Evolutionary conservation across 2,888 invertebrate genomes (phyloP).

Genomic region (Rhabditoides inermis): DNA sequence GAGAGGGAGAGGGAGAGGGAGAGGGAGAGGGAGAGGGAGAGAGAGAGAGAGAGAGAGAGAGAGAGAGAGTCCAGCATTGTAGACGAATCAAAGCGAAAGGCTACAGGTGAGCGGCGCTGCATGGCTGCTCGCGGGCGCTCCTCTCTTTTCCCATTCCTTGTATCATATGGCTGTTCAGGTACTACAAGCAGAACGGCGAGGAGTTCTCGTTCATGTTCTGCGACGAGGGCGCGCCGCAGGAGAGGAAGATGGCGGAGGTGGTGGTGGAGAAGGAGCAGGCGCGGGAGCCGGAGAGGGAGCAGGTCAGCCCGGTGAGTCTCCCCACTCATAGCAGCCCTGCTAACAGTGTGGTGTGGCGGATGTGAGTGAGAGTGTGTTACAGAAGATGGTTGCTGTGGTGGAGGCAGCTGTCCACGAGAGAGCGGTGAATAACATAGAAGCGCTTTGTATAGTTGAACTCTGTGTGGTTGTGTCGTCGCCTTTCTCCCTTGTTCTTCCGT

Average conservation of each 20-base stretch:
- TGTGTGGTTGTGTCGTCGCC: too few relatives aligned
- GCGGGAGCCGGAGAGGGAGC: conserved; percentile 2
- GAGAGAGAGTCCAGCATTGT: too few relatives aligned
- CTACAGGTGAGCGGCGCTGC: too few relatives aligned
- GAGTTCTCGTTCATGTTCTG: conserved; percentile 28
- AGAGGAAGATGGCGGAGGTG: not conserved
- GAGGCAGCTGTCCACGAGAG: not conserved
- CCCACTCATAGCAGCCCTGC: conserved; percentile 1
- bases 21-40: too few relatives aligned
- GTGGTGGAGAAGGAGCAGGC: too few relatives aligned
- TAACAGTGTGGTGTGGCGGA: not conserved
- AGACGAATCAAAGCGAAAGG: too few relatives aligned
- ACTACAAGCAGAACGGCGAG: conserved; percentile 34
- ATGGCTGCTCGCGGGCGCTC: too few relatives aligned
- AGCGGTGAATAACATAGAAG: not conserved
- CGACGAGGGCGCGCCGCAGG: conserved; percentile 8
- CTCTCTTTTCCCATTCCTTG: too few relatives aligned
- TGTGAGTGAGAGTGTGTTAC: not conserved
- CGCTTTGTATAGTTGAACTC: too few relatives aligned
- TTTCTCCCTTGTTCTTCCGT: too few relatives aligned
- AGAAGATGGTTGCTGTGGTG: not conserved
- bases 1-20: too few relatives aligned
- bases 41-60: too few relatives aligned
- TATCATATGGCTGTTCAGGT: conserved; percentile 9
- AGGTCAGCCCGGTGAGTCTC: not conserved